Evolutionary conservation across 2,113 vertebrate species (phyloP).

Genomic region (Motacilla tschutschensis): DNA sequence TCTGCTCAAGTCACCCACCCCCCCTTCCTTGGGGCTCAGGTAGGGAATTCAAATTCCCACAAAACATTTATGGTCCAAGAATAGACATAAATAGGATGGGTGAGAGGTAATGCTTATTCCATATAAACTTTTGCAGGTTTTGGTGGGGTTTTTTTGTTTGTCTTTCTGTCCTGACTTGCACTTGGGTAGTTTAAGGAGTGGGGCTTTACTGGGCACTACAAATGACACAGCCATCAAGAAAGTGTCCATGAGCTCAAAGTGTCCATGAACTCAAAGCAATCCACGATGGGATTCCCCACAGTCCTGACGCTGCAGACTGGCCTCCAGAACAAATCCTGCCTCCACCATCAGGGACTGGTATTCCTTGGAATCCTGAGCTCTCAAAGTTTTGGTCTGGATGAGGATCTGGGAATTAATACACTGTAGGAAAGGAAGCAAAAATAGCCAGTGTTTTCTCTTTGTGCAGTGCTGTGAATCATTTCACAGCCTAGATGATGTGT

Average conservation of each 20-base stretch:
- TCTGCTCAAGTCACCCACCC: neutral
- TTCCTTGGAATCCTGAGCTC: neutral
- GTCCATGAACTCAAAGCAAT: neutral
- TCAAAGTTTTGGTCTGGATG: neutral
- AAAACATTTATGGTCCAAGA: neutral
- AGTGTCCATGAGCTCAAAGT: neutral
- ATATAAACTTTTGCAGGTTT: neutral
- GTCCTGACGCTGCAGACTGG: neutral
- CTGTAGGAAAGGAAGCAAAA: neutral
- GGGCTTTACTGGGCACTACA: neutral
- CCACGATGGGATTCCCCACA: rapidly evolving
- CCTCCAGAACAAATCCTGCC: neutral
- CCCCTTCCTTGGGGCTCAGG: neutral
- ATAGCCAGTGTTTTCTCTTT: neutral
- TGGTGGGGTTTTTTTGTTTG: neutral
- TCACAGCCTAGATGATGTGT: neutral
- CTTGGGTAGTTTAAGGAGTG: neutral
- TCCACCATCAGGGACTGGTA: neutral
- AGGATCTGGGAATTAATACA: neutral
- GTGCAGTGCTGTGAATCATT: constrained; percentile 9
- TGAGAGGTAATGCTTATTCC: neutral
- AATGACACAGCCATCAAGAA: neutral
- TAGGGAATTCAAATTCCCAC: neutral
- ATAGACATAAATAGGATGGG: rapidly evolving
- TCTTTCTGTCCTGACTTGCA: neutral